These are phyloP conservation scores for Atrina japonica DNA, from an alignment of 2,888 invertebrate genomes.

Conservation along the genomic window DNA sequence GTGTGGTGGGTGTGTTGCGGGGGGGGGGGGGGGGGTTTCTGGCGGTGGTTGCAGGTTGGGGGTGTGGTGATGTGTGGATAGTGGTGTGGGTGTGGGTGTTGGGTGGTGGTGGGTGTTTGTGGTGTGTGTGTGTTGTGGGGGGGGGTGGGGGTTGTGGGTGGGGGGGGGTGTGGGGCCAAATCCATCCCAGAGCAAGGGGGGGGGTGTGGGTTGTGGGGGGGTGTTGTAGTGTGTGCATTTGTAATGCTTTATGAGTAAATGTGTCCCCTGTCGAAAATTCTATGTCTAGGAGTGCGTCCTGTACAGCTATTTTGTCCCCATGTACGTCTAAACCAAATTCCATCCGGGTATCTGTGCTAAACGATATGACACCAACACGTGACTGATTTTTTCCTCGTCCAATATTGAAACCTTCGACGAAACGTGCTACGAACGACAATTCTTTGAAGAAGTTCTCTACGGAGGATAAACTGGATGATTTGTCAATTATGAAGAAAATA, in stretches of 20 bases:
- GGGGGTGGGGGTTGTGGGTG: too few relatives aligned
- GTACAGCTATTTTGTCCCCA: conserved; percentile 1
- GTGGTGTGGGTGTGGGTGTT: too few relatives aligned
- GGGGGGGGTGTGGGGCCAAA: too few relatives aligned
- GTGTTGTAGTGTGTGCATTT: too few relatives aligned
- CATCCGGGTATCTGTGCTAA: conserved; percentile 11
- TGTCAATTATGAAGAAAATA: conserved; percentile 24
- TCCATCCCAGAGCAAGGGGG: conserved; percentile 13
- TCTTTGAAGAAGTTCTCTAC: conserved; percentile 24
- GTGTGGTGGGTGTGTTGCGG: too few relatives aligned
- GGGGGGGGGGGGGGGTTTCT: too few relatives aligned
- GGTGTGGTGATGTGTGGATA: too few relatives aligned
- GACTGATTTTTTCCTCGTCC: conserved; percentile 3
- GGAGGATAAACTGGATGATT: conserved; percentile 19
- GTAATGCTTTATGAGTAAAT: conserved; percentile 22
- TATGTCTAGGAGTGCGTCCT: conserved; percentile 9
- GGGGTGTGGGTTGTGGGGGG: too few relatives aligned
- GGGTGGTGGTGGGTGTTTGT: too few relatives aligned
- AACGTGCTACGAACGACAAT: conserved; percentile 24
- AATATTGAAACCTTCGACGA: conserved; percentile 24
- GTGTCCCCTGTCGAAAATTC: conserved; percentile 14
- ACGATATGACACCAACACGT: conserved; percentile 16
- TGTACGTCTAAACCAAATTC: conserved; percentile 11
- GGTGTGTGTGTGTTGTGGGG: too few relatives aligned
- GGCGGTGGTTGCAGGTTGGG: too few relatives aligned